Evolutionary conservation across 2,888 invertebrate species (phyloP).

Genomic region (Meliscaeva auricollis): DNA sequence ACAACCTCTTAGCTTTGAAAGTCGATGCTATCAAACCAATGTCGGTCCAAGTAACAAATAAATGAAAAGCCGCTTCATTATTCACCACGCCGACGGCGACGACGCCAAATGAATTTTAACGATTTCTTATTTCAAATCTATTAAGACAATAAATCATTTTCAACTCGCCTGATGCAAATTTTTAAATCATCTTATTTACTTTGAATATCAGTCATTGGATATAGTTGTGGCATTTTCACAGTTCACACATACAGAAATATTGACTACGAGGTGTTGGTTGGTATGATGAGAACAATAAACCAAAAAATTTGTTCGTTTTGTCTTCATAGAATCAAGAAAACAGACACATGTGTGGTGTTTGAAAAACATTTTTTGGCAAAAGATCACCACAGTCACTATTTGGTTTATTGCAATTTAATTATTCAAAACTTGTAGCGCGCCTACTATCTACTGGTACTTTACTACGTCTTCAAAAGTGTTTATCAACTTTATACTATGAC

Average conservation of each 20-base stretch:
- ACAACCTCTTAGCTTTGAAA: too few relatives aligned
- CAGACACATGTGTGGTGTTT: conserved; percentile 2
- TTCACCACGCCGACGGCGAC: too few relatives aligned
- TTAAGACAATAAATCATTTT: background rate
- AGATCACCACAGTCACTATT: conserved; percentile 14
- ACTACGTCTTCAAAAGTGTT: background rate
- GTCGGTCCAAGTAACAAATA: too few relatives aligned
- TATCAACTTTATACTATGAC: conserved; percentile 3
- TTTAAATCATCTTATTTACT: background rate
- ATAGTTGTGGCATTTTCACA: background rate
- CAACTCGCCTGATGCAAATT: background rate
- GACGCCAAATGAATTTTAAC: too few relatives aligned
- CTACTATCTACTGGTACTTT: background rate
- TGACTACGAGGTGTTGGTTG: background rate
- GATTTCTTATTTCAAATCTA: too few relatives aligned
- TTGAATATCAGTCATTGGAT: conserved; percentile 3
- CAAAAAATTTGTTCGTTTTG: background rate
- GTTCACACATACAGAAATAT: background rate
- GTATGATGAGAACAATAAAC: background rate
- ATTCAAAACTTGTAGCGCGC: background rate
- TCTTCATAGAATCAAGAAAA: background rate
- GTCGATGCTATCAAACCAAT: too few relatives aligned
- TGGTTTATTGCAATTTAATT: conserved; percentile 8
- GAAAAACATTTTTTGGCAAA: conserved; percentile 6
- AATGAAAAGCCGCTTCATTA: too few relatives aligned